phyloP scores from a whole-genome alignment of 2,113 vertebrate species.

The Irena cyanogastra region DNA sequence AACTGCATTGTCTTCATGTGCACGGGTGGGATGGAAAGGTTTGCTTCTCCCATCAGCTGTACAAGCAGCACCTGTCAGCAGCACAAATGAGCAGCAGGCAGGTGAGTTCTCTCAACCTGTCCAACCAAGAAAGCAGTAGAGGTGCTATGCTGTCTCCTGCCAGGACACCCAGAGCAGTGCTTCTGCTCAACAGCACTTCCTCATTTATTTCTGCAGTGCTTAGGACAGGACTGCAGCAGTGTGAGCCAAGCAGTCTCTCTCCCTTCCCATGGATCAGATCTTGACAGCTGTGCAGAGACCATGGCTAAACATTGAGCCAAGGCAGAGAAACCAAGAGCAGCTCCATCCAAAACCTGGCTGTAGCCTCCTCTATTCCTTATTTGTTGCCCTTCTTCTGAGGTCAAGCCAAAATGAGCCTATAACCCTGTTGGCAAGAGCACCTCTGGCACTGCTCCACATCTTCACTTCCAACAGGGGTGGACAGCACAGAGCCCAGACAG shows the following conservation, averaged over 20 bases:
- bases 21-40: neutral
- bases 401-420: neutral
- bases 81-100: neutral
- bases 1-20: neutral
- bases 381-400: neutral
- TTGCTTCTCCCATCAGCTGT: neutral
- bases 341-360: neutral
- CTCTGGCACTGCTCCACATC: neutral
- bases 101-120: neutral
- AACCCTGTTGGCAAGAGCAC: neutral
- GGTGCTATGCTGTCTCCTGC: neutral
- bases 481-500: neutral
- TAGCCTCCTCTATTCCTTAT: neutral
- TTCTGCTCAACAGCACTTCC: neutral
- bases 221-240: neutral
- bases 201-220: neutral
- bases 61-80: neutral
- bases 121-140: neutral
- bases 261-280: neutral
- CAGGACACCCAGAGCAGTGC: neutral
- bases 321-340: neutral
- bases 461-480: accelerated
- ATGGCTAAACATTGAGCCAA: accelerated
- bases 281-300: neutral
- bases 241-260: neutral